These are phyloP conservation scores for Minunthozetes semirufus DNA, from an alignment of 2,888 invertebrate species.

Conservation along the genomic window DNA sequence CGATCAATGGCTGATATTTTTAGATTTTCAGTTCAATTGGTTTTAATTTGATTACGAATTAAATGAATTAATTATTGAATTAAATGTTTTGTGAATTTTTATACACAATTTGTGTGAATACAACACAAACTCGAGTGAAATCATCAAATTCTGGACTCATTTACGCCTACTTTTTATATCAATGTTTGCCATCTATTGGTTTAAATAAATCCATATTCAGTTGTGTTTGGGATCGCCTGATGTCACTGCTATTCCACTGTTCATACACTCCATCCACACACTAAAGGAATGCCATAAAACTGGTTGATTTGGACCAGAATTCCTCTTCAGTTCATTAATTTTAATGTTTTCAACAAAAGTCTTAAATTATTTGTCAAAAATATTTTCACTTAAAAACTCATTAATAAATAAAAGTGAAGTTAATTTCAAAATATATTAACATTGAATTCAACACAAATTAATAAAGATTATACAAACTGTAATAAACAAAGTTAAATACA, in stretches of 20 bases:
- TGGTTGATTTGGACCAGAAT: too few relatives aligned
- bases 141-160: neutral
- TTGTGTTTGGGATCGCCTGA: neutral
- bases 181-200: conserved; percentile 8
- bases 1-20: neutral
- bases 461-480: neutral
- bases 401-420: neutral
- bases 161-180: neutral
- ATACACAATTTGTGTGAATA: neutral
- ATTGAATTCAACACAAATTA: too few relatives aligned
- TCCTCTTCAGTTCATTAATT: too few relatives aligned
- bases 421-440: too few relatives aligned
- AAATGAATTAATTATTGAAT: neutral
- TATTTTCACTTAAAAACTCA: too few relatives aligned
- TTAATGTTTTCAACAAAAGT: too few relatives aligned
- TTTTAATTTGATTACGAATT: neutral
- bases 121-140: neutral
- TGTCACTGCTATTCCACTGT: neutral
- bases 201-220: neutral
- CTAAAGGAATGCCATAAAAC: too few relatives aligned
- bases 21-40: neutral
- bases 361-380: too few relatives aligned
- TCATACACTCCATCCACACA: too few relatives aligned
- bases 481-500: neutral
- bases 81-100: neutral